Conservation (phyloP, 2,797 vertebrate species). For the Novumbra hubbsi region DNA sequence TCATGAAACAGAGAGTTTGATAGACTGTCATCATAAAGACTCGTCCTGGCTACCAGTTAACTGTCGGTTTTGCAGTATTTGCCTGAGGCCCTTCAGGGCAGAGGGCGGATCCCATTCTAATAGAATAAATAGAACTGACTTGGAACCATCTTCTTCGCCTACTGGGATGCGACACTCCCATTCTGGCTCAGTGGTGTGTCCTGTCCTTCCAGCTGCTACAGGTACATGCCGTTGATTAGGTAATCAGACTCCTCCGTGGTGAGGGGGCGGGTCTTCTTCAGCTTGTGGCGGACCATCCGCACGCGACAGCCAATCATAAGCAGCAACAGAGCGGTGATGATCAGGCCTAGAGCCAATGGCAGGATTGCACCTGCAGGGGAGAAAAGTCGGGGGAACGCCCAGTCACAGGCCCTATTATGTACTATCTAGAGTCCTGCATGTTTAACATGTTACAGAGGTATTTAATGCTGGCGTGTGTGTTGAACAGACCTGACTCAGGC, state of each 20-base stretch:
- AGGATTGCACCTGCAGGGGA: constrained; percentile 85
- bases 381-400: background rate
- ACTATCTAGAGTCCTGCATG: background rate
- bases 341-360: constrained; percentile 88
- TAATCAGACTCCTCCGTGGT: constrained; percentile 98
- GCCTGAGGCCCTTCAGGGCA: background rate
- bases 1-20: background rate
- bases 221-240: constrained; percentile 99
- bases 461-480: background rate
- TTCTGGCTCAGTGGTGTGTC: background rate
- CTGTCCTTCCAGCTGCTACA: constrained; percentile 58
- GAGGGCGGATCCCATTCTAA: background rate
- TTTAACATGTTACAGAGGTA: background rate
- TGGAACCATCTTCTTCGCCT: background rate
- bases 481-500: constrained; percentile 85
- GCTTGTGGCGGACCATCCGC: constrained; percentile 85
- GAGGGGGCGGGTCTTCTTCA: constrained; percentile 93
- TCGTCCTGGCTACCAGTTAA: background rate
- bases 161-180: background rate
- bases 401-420: background rate
- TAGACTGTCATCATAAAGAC: background rate
- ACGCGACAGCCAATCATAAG: constrained; percentile 92
- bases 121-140: background rate
- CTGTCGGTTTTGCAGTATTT: background rate
- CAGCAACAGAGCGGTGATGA: constrained; percentile 90